Evolutionary conservation across 2,113 vertebrate species (phyloP).

Genomic region (Entomyzon cyanotis): DNA sequence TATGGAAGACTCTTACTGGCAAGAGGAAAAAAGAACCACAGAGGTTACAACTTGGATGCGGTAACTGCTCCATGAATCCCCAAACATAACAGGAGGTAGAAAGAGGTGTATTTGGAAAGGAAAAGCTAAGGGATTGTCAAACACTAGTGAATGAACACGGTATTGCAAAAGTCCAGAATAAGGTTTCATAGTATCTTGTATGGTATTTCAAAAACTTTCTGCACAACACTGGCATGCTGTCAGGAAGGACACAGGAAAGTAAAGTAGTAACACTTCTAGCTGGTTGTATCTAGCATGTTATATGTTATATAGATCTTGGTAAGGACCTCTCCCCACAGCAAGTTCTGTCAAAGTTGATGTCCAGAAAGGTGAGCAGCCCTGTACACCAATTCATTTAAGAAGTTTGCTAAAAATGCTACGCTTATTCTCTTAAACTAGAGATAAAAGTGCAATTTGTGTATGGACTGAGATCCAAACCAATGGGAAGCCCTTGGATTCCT

Average conservation of each 20-base stretch:
- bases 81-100: neutral
- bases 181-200: neutral
- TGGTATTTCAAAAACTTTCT: neutral
- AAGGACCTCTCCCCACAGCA: neutral
- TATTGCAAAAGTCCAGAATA: neutral
- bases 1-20: neutral
- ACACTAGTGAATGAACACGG: neutral
- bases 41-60: neutral
- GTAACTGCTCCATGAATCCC: neutral
- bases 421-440: neutral
- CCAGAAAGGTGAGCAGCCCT: neutral
- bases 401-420: neutral
- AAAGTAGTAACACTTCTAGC: neutral
- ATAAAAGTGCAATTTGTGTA: neutral
- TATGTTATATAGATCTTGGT: neutral
- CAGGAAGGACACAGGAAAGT: neutral
- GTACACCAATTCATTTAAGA: neutral
- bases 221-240: neutral
- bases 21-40: neutral
- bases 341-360: neutral
- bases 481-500: neutral
- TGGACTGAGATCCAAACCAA: fast-evolving
- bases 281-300: neutral
- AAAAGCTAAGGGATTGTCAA: neutral
- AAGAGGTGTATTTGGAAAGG: neutral